Conservation (phyloP, 1,140 invertebrate species). For the Hetaerina americana region DNA sequence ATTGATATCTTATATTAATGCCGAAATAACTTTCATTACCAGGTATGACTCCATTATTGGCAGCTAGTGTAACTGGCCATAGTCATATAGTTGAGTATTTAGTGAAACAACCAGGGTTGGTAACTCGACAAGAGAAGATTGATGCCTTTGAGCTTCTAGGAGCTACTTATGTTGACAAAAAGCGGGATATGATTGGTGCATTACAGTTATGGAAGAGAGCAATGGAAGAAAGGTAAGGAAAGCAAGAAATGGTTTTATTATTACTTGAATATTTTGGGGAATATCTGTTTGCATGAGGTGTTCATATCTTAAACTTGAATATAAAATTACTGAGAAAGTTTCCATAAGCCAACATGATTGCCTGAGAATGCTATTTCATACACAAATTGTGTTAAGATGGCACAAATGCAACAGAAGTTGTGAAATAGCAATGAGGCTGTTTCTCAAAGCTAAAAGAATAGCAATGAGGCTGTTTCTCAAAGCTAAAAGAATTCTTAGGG, state of each 20-base stretch:
- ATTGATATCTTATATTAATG: background rate
- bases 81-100: slow-evolving; percentile 86
- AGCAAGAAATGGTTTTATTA: background rate
- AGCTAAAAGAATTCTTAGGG: too few relatives aligned
- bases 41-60: slow-evolving; percentile 87
- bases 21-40: slow-evolving; percentile 17
- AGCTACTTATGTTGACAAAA: slow-evolving; percentile 94
- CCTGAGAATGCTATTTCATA: too few relatives aligned
- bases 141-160: slow-evolving; percentile 86
- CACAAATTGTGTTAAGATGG: too few relatives aligned
- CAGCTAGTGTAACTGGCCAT: slow-evolving; percentile 84
- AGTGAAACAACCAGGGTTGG: slow-evolving; percentile 50
- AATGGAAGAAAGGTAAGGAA: slow-evolving; percentile 61
- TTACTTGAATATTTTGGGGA: too few relatives aligned
- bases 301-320: too few relatives aligned
- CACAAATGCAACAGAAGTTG: too few relatives aligned
- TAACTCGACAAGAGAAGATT: slow-evolving; percentile 65
- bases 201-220: slow-evolving; percentile 78
- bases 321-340: too few relatives aligned
- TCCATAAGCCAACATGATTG: too few relatives aligned
- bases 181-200: slow-evolving; percentile 83
- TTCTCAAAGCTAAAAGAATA: too few relatives aligned
- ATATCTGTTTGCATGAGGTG: too few relatives aligned
- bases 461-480: too few relatives aligned
- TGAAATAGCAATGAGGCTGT: too few relatives aligned